Percentiles rank a stretch among this genome's conserved stretches.
Conservation (phyloP, 2,888 invertebrate species). For the Phaonia tiefii region DNA sequence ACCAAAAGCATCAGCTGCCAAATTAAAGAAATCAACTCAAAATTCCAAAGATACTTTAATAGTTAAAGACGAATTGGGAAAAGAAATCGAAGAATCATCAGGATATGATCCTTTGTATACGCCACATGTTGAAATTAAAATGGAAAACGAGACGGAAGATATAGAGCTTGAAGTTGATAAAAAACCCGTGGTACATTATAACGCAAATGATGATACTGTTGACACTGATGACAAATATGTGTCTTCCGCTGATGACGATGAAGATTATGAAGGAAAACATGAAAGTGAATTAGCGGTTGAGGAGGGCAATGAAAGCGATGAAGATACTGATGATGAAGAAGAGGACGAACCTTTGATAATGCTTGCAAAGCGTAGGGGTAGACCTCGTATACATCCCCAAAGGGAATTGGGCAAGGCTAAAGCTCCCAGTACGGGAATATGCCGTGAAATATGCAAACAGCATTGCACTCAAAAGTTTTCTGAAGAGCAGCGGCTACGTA, state of each 20-base stretch:
- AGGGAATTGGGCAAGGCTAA: constrained; percentile 25
- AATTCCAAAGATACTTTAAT: background rate
- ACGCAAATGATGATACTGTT: background rate
- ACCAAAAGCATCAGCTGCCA: background rate
- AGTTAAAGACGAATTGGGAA: background rate
- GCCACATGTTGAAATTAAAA: background rate
- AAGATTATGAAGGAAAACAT: constrained; percentile 1
- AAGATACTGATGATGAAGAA: constrained; percentile 31
- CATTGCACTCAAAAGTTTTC: constrained; percentile 63
- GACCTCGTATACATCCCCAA: constrained; percentile 42
- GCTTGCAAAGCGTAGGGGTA: constrained; percentile 45
- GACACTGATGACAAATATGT: background rate
- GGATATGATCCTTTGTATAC: constrained; percentile 26
- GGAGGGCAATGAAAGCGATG: background rate
- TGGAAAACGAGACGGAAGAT: background rate
- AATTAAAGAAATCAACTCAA: background rate
- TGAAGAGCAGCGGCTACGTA: constrained; percentile 53
- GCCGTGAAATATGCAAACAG: constrained; percentile 64
- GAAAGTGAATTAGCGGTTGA: background rate
- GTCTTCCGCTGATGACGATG: background rate
- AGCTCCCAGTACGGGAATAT: constrained; percentile 49
- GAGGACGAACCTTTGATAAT: constrained; percentile 58
- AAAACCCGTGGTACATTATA: background rate
- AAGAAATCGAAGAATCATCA: background rate
- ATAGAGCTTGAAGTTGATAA: background rate